phyloP scores from a whole-genome alignment of 2,113 vertebrate species.

The Xenopus tropicalis region UCB_Xtro_10.0 CM004447.2:37492501-37493000 shows the following conservation, averaged over 20 bases:
- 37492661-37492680: neutral
- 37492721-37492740: neutral
- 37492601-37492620: too few species aligned
- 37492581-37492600: too few species aligned
- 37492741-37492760: neutral
- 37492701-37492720: neutral
- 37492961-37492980: too few species aligned
- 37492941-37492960: too few species aligned
- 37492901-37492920: neutral
- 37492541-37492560: too few species aligned
- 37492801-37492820: conserved; percentile 25
- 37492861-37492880: conserved; percentile 32
- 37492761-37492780: neutral
- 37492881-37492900: neutral
- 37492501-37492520: too few species aligned
- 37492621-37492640: neutral
- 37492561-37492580: too few species aligned
- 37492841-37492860: conserved; percentile 17
- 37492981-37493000: too few species aligned
- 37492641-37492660: neutral
- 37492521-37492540: too few species aligned
- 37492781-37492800: neutral
- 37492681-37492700: neutral
- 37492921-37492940: neutral
- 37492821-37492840: conserved; percentile 6